Evolutionary conservation across 2,113 vertebrate species (phyloP), one percentile per base, ranked within the genome.

Genomic region (Phalacrocorax brasilianus): DNA sequence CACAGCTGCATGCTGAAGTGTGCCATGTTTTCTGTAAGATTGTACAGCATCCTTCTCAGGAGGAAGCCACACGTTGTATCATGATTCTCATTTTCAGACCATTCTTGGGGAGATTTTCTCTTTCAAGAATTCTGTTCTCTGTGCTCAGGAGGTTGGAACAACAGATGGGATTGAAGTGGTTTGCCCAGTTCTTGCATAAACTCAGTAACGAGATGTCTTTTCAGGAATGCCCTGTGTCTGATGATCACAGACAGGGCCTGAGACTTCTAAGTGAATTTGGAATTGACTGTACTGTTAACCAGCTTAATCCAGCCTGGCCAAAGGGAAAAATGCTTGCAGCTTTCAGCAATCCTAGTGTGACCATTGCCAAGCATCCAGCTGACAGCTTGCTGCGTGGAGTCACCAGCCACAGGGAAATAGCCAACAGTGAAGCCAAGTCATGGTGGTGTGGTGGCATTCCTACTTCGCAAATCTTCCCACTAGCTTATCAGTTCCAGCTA

Each of bases 131-230:
- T 89, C 77, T 73, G 65, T 72, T 68, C 56, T 68, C 49, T 61
- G 35, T 71, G 55, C 84, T 91, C 56, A 78, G 86, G 65, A 96
- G 77, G 23, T 59, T 91, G 62, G 42, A 68, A 50, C 27, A 89
- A 58, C 91, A 93, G 87, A 91, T 85, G 86, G 91, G 55, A 50
- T 49, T 79, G 79, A 86, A 78, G 73, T 78, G 71, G n/a, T 61
- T 91, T 95, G 74, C 81, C 63, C 77, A 66, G 58, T 58, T 85
- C 70, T 79, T 87, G 45, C 67, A 73, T 88, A 83, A 96, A 82
- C 50, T 84, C 49, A 14, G 80, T 79, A 89, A 82, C 76, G 88
- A 87, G 92, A 79, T 96, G 86, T 87, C 88, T 95, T 93, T 93
- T 73, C 77, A 91, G 86, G 84, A 93, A 73, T 76, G 26, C 49